Conservation (phyloP, 2,888 invertebrate species). For the Macrophya alboannulata region DNA sequence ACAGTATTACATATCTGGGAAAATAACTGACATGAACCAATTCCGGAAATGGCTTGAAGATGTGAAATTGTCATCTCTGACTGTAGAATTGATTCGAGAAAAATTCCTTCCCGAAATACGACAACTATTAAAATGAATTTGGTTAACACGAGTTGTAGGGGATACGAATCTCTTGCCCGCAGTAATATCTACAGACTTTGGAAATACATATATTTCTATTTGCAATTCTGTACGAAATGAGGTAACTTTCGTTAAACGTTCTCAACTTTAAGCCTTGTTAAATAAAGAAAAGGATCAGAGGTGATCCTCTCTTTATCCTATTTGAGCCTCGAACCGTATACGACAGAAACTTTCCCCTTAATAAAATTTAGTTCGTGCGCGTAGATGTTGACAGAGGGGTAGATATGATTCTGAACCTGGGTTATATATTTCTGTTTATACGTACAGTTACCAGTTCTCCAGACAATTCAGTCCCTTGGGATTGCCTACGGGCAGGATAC, state of each 20-base stretch:
- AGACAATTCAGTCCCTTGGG: slow-evolving; percentile 4
- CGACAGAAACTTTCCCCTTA: slow-evolving; percentile 27
- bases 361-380: slow-evolving; percentile 25
- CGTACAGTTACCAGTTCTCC: slow-evolving; percentile 18
- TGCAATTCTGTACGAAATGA: slow-evolving; percentile 2
- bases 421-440: slow-evolving; percentile 26
- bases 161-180: neutral
- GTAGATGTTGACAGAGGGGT: slow-evolving; percentile 36
- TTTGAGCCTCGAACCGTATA: slow-evolving; percentile 35
- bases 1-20: slow-evolving; percentile 11
- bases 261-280: slow-evolving; percentile 37
- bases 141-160: neutral
- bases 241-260: slow-evolving; percentile 33
- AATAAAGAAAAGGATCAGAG: slow-evolving; percentile 46
- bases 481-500: neutral
- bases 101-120: neutral
- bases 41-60: neutral
- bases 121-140: neutral
- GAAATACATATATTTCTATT: slow-evolving; percentile 14
- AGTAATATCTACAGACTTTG: neutral
- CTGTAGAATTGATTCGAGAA: neutral
- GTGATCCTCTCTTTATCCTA: slow-evolving; percentile 47
- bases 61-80: neutral
- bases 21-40: slow-evolving; percentile 5
- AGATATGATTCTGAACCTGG: slow-evolving; percentile 27